phyloP scores from a whole-genome alignment of 2,888 invertebrate genomes.

The Tupiocoris notatus region DNA sequence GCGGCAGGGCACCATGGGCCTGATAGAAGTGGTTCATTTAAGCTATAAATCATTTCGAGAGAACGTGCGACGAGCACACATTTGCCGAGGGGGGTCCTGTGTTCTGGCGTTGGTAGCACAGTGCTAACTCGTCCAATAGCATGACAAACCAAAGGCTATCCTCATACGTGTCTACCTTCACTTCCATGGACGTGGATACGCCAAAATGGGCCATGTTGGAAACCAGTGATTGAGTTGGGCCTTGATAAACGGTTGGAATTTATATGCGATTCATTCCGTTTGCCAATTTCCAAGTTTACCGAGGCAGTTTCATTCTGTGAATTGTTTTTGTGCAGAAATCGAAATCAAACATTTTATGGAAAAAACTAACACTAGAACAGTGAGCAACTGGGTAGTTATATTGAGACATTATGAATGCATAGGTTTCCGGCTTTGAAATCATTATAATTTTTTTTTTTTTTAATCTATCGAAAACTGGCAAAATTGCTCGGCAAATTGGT shows the following conservation, averaged over 20 bases:
- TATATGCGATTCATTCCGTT: neutral
- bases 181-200: neutral
- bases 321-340: no score
- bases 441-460: no score
- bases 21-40: conserved; percentile 29
- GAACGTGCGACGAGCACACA: conserved; percentile 11
- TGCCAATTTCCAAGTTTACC: neutral
- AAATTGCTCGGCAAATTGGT: no score
- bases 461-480: no score
- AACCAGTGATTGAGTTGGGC: neutral
- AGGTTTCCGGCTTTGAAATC: no score
- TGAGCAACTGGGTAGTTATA: no score
- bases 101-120: neutral
- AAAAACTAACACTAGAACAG: no score
- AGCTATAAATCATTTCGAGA: conserved; percentile 22
- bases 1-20: neutral
- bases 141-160: neutral
- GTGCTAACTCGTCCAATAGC: neutral
- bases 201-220: neutral
- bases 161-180: neutral
- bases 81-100: neutral
- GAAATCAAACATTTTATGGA: no score
- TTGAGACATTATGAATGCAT: no score
- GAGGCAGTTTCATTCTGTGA: neutral
- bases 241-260: neutral